Evolutionary conservation across 2,888 invertebrate species (phyloP).

Genomic region (Erebia aethiops): DNA sequence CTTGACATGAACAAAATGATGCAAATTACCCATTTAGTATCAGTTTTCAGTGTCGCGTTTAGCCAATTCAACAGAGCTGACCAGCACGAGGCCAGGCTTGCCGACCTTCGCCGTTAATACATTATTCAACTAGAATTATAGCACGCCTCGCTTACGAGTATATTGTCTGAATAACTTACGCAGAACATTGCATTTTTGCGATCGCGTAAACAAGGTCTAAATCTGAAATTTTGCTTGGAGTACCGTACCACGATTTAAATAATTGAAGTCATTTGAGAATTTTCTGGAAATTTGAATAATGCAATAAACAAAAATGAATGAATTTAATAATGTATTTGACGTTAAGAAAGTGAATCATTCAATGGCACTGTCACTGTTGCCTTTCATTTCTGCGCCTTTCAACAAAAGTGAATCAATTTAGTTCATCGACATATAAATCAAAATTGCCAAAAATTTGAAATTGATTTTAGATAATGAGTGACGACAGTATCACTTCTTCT

Average conservation of each 20-base stretch:
- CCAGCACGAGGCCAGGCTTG: conserved; percentile 10
- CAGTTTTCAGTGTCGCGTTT: conserved; percentile 10
- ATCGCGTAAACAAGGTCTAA: conserved; percentile 7
- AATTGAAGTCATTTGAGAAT: background rate
- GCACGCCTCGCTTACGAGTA: conserved; percentile 15
- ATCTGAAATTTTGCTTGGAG: conserved; percentile 1
- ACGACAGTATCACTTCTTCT: too few species aligned
- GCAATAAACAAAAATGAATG: too few species aligned
- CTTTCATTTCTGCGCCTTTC: too few species aligned
- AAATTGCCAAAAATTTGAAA: too few species aligned
- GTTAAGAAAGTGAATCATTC: too few species aligned
- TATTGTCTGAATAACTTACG: conserved; percentile 22
- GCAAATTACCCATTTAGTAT: conserved; percentile 5
- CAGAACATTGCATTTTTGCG: conserved; percentile 19
- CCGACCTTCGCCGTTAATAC: conserved; percentile 33
- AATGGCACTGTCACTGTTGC: too few species aligned
- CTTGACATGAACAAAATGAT: too few species aligned
- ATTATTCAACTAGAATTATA: conserved; percentile 37
- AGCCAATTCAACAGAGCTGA: conserved; percentile 6
- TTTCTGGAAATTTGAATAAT: background rate
- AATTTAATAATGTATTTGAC: too few species aligned
- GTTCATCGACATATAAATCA: too few species aligned
- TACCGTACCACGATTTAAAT: conserved; percentile 1
- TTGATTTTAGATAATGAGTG: too few species aligned
- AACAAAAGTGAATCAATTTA: too few species aligned